Base-by-base conservation (phyloP, 2,888 invertebrate species). In the Synanthedon vespiformis region DNA sequence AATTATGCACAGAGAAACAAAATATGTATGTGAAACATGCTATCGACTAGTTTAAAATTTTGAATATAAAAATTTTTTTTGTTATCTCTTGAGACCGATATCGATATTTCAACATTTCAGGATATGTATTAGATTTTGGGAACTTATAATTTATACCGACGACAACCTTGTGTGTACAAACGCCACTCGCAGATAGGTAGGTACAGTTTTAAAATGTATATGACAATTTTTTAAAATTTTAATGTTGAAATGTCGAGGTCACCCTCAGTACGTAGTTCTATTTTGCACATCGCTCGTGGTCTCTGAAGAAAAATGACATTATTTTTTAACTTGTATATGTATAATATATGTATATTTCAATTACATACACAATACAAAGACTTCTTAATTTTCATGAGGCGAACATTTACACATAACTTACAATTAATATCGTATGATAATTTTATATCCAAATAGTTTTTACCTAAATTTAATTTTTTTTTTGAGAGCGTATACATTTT, bases 351-450 rank as follows among this genome's bases (percentile, higher is more conserved):
- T 87, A 86, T 86, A 86, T 78, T 82, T 86, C 72, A 81, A 77
- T 83, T 85, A 85, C 80, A 84, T 82, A 85, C 80, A 82, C 72
- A 83, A 78, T 86, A 87, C 87, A 86, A 87, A 86, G 84, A 86
- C 70, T 80, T 79, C 77, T 84, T 82, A 82, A 79, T 77, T 81
- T 82, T 63, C 78, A 79, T 77, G 85, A 86, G 86, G 85, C 87
- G 80, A 80, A 81, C 85, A 82, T 72, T 72, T 82, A 87, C 81
- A 86, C 79, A 74, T 81, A 78, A 72, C 79, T 83, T 85, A 84
- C 79, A 75, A 64, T 74, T 76, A 74, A 64, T 82, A 79, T 80
- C 77, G 78, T 86, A 86, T 77, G 78, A 77, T 81, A 82, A 74
- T 80, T 83, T 82, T 78, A 81, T 83, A 83, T 84, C 77, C 83